Evolutionary conservation across 2,113 vertebrate species (phyloP).

Genomic region (Caranx ignobilis): DNA sequence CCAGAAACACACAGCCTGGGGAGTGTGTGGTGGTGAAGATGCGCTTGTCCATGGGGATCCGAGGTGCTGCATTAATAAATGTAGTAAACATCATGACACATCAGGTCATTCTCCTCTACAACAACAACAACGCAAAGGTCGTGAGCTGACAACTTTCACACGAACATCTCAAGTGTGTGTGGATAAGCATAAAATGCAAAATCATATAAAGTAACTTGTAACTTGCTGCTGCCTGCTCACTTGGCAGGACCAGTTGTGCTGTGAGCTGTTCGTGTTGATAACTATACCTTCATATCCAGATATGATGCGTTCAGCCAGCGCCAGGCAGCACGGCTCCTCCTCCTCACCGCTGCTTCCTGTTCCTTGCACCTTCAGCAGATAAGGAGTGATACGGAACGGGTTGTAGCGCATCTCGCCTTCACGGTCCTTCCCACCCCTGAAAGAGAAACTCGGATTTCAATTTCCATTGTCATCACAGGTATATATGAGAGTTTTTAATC

Average conservation of each 20-base stretch:
- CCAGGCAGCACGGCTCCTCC: slow-evolving; percentile 88
- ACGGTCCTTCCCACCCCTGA: slow-evolving; percentile 85
- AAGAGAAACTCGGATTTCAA: background rate
- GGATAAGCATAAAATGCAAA: background rate
- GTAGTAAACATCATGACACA: background rate
- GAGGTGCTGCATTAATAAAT: slow-evolving; percentile 83
- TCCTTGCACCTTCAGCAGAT: slow-evolving; percentile 85
- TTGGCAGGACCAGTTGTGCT: background rate
- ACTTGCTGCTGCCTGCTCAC: background rate
- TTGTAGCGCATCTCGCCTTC: slow-evolving; percentile 84
- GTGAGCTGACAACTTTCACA: background rate
- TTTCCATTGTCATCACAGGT: background rate
- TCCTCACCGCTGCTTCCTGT: slow-evolving; percentile 60
- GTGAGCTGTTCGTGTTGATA: background rate
- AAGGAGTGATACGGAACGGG: slow-evolving; percentile 89
- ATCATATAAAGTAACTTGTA: background rate
- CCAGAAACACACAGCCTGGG: slow-evolving; percentile 92
- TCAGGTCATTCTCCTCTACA: no score
- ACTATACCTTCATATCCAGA: slow-evolving; percentile 91
- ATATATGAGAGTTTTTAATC: background rate
- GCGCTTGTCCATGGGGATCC: slow-evolving; percentile 91
- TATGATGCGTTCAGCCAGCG: slow-evolving; percentile 89
- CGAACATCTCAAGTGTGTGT: background rate
- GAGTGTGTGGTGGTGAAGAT: slow-evolving; percentile 96
- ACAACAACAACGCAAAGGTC: background rate